Conservation (phyloP, 92 coral and sea anemone species). For the Palythoa heliodiscus region DNA sequence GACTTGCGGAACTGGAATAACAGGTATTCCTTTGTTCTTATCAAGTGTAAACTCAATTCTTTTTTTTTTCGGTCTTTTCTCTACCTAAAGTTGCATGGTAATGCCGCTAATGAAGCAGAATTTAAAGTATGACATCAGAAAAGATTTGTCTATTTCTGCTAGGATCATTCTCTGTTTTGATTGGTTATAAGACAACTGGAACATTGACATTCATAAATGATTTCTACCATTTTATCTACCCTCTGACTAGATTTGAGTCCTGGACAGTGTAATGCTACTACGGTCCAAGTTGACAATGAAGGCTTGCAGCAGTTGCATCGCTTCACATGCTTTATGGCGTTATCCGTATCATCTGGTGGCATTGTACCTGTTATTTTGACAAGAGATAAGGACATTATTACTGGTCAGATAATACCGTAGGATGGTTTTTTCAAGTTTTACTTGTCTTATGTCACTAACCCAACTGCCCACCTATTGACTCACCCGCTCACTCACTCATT, state of each 20-base stretch:
- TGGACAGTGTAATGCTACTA: neutral
- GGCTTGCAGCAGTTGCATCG: constrained; percentile 29
- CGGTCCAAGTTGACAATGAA: constrained; percentile 8
- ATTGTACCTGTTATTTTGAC: neutral
- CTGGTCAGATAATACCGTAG: too few relatives aligned
- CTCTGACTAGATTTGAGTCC: neutral
- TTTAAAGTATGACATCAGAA: too few relatives aligned
- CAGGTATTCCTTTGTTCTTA: too few relatives aligned
- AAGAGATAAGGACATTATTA: neutral
- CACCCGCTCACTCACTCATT: neutral
- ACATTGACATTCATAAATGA: constrained; percentile 12
- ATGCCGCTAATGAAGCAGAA: too few relatives aligned
- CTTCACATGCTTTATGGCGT: neutral
- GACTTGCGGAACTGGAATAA: too few relatives aligned
- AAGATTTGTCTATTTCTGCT: neutral
- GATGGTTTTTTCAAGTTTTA: neutral
- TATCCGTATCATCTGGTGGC: neutral
- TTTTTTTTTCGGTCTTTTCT: too few relatives aligned
- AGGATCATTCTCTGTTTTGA: neutral
- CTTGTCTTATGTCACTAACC: neutral
- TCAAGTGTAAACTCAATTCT: too few relatives aligned
- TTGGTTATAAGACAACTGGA: neutral
- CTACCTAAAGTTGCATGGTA: too few relatives aligned
- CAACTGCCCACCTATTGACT: neutral
- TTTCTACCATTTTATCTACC: constrained; percentile 12